Evolutionary conservation across 2,113 vertebrate species (phyloP), one percentile per base, ranked within the genome.

Genomic region (Patagioenas fasciata): DNA sequence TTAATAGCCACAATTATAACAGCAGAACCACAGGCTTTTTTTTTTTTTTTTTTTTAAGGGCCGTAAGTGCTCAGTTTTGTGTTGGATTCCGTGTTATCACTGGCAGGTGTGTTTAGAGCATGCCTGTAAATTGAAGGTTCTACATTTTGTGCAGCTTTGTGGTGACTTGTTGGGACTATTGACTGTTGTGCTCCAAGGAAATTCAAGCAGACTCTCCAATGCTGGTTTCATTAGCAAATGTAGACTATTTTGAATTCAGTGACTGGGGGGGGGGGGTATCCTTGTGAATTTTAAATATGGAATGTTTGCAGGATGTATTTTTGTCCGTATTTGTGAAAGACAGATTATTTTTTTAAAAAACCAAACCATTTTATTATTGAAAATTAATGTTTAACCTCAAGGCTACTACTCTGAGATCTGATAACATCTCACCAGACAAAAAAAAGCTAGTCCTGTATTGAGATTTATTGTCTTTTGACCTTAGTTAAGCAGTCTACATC

Each of bases 231-330:
- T 93, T 94, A 85, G 47, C 23, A 65, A 61, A 20, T 31, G 28
- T 34, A 47, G 42, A 34, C 44, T 60, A 8, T n/a, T 85, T 82
- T 88, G 38, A 54, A 38, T 90, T 80, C 38, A 23, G 31, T 86
- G 67, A 48, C 67, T 38, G 40, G 11, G 3, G 13, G 44, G 77
- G 70, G 16, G 40, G 5, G 40, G 38, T 54, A 21, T 6, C 29
- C 51, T 64, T 80, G 11, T 64, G 67, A 88, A 90, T 93, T 93
- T 85, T 83, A 83, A 86, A 34, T 62, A 50, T 4, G 12, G 80
- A 66, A 91, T 31, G 47, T 72, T 73, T 54, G 31, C 32, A 66
- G 20, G 16, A 31, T 66, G 34, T 31, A 38, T 19, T 65, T 89
- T 65, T 89, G 26, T 91, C n/a, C 14, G 1, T 82, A 69, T n/a